These are phyloP conservation scores for Lepas anatifera DNA, from an alignment of 2,888 invertebrate species.

Conservation along the genomic window DNA sequence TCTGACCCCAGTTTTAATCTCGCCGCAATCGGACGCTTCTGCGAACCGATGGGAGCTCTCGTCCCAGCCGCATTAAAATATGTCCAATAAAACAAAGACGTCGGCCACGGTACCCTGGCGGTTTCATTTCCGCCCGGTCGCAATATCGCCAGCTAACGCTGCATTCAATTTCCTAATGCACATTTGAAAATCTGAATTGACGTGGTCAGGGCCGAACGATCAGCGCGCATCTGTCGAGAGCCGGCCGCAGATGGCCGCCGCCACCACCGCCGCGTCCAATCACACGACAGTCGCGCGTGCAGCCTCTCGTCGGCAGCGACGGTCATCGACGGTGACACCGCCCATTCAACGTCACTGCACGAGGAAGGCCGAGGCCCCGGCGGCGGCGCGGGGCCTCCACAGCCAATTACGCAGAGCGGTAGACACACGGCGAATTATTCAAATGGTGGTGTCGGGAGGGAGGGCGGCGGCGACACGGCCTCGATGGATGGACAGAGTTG, in stretches of 20 bases:
- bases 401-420: not conserved
- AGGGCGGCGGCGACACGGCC: not conserved
- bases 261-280: not conserved
- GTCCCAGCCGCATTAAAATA: slow-evolving; percentile 3
- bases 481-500: not conserved
- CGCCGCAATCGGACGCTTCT: not conserved
- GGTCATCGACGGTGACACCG: too few relatives aligned
- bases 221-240: not conserved
- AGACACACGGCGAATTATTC: not conserved
- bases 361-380: too few relatives aligned
- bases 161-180: slow-evolving; percentile 10
- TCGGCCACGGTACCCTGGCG: not conserved
- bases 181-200: slow-evolving; percentile 9
- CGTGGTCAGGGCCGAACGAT: not conserved
- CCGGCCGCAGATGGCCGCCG: not conserved
- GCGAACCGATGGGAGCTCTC: not conserved
- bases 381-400: too few relatives aligned
- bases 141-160: slow-evolving; percentile 5
- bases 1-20: not conserved
- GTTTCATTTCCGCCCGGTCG: slow-evolving; percentile 5
- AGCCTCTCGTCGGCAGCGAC: too few relatives aligned
- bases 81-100: slow-evolving; percentile 12
- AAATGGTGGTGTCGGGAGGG: too few relatives aligned
- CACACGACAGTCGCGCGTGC: not conserved
- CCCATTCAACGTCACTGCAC: too few relatives aligned